Conservation (phyloP, 2,797 vertebrate species). For the Oreortyx pictus region DNA sequence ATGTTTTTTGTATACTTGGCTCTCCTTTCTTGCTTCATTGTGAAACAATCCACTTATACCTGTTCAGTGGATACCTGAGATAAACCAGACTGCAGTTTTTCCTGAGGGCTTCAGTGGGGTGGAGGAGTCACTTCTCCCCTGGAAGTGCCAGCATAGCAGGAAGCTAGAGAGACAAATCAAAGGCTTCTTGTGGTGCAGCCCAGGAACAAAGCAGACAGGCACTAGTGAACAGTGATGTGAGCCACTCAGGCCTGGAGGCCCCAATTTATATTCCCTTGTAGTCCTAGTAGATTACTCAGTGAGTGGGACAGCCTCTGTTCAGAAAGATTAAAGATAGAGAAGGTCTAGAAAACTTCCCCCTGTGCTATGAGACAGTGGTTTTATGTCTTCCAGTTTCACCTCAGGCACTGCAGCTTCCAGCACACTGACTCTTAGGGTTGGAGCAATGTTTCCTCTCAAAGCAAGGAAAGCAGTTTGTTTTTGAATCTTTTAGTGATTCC, state of each 20-base stretch:
- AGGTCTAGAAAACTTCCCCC: not conserved
- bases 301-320: not conserved
- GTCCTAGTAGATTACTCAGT: not conserved
- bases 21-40: conserved; percentile 31
- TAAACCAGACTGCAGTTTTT: conserved; percentile 32
- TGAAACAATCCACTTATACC: conserved; percentile 39
- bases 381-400: not conserved
- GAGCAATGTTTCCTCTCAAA: not conserved
- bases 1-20: not conserved
- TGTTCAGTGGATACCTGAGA: conserved; percentile 30
- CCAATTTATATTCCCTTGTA: not conserved
- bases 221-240: not conserved
- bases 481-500: not conserved
- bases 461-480: not conserved
- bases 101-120: conserved; percentile 1
- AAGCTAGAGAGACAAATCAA: conserved; percentile 45
- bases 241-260: not conserved
- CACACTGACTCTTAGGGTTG: not conserved
- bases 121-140: conserved; percentile 59
- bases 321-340: not conserved
- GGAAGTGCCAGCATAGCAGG: conserved; percentile 9
- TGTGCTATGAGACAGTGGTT: not conserved
- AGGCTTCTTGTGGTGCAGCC: not conserved
- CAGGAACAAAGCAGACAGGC: not conserved
- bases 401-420: not conserved